Evolutionary conservation across 2,113 vertebrate species (phyloP), one percentile per base, ranked within the genome.

Genomic region (Bujurquina vittata): DNA sequence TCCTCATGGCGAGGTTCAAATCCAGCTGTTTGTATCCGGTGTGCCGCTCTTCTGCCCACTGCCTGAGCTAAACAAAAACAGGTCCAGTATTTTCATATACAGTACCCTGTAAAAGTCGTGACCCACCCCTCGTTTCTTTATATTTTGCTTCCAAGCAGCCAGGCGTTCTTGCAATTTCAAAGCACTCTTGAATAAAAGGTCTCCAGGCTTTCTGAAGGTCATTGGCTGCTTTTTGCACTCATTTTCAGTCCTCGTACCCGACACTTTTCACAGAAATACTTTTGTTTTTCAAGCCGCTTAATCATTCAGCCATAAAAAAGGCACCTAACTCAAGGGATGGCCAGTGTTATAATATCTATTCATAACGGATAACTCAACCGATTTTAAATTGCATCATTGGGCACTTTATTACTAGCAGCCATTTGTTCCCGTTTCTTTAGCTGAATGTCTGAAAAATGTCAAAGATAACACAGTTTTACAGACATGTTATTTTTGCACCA

Each of bases 321-420:
- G 12, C 14, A 65, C 37, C 62, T 2, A 37, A 43, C 29, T 31
- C 29, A 31, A 31, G 29, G 31, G 31, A 31, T 31, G 1, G 26
- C 62, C n/a, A 43, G 37, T 23, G 43, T 65, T 65, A 35, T 65
- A n/a, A 35, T 65, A n/a, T 43, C 37, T 23, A 65, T n/a, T 43
- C n/a, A 65, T 43, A 65, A 65, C 62, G 43, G 62, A 22, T 22
- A 65, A 65, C 62, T 65, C 43, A 65, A 65, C 62, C 62, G 43
- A 43, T 43, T 65, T 65, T 43, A 37, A 2, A 43, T 43, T 65
- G 62, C 43, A 12, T 43, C 62, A 43, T 65, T 65, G 17, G 62
- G 37, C 22, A 65, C 37, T 65, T 65, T 65, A 35, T 65, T 65
- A 17, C 62, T 65, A 43, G 23, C 62, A 65, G 37, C 62, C 62